Base-by-base conservation (phyloP, 1,140 invertebrate genomes). In the Drosophila arizonae region DNA sequence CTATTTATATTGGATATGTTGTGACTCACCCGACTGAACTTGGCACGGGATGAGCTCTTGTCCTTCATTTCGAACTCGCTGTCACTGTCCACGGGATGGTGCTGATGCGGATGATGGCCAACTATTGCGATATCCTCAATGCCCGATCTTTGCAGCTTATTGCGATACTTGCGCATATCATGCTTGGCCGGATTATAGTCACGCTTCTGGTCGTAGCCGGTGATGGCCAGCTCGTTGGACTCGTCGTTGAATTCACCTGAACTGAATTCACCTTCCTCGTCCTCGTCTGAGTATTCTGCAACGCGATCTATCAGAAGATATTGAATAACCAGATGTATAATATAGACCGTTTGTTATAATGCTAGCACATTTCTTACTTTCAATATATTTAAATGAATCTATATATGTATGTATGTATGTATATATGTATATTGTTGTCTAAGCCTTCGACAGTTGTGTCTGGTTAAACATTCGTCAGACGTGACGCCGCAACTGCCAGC, bases 231-330 rank as follows among this genome's bases (percentile, higher is more conserved):
- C 55, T 91, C 90, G 55, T 86, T 90, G 46, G 93, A 92, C 61
- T 94, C 94, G 65, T 94, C 93, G 68, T 94, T 94, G 77, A 95
- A 94, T 85, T 95, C 94, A 9, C 94, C 94, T 0, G 94, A 95
- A 79, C 94, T 95, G 82, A 95, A 95, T 82, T 95, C 94, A 26
- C 93, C 94, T 76, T 95, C 94, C 73, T 94, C 94, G 77, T 94
- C 94, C 69, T 95, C 94, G 81, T 95, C 94, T 41, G 94, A 95
- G 70, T 94, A 95, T 71, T 93, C 93, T 68, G 92, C 91, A 76
- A 94, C 94, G 72, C 94, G 92, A 90, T 95, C 94, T 94, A 66
- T 55, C 4, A 17, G 46, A 73, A 65, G 39, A 41, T 4, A 56
- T 9, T 24, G 21, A 24, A 3, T 24, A 33, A 17, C 2, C 17